A percentile compares a stretch with the other conserved stretches of the same genome.
Evolutionary conservation across 2,797 vertebrate genomes (phyloP).

Genomic region (Tolypeutes matacus): DNA sequence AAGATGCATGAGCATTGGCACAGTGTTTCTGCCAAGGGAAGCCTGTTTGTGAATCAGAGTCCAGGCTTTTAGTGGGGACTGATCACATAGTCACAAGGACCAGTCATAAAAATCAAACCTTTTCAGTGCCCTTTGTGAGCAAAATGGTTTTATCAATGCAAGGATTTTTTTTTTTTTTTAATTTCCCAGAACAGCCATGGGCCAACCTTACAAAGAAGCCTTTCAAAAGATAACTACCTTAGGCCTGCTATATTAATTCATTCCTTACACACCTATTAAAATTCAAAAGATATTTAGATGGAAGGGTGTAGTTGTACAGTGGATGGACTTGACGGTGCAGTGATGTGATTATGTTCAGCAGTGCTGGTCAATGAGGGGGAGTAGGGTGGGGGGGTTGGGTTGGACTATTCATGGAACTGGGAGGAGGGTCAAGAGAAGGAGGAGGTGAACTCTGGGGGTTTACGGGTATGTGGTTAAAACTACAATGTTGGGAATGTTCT

Average conservation of each 20-base stretch:
- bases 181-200: neutral
- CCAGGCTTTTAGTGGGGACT: neutral
- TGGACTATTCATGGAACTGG: too few relatives aligned
- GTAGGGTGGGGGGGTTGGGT: too few relatives aligned
- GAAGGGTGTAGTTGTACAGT: too few relatives aligned
- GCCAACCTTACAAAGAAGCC: neutral
- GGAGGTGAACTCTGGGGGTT: too few relatives aligned
- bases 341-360: too few relatives aligned
- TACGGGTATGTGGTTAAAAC: too few relatives aligned
- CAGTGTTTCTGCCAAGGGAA: neutral
- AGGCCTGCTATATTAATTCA: too few relatives aligned
- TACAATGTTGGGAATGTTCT: too few relatives aligned
- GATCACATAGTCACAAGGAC: neutral
- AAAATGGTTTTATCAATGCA: neutral
- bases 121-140: neutral
- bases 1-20: neutral
- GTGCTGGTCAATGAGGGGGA: too few relatives aligned
- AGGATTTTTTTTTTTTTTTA: neutral
- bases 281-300: neutral
- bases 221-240: neutral
- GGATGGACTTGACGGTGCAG: too few relatives aligned
- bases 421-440: too few relatives aligned
- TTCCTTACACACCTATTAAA: neutral
- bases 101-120: neutral
- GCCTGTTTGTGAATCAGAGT: neutral